These are phyloP conservation scores for Bombylius discolor DNA, from an alignment of 2,888 invertebrate genomes.

Conservation along the genomic window DNA sequence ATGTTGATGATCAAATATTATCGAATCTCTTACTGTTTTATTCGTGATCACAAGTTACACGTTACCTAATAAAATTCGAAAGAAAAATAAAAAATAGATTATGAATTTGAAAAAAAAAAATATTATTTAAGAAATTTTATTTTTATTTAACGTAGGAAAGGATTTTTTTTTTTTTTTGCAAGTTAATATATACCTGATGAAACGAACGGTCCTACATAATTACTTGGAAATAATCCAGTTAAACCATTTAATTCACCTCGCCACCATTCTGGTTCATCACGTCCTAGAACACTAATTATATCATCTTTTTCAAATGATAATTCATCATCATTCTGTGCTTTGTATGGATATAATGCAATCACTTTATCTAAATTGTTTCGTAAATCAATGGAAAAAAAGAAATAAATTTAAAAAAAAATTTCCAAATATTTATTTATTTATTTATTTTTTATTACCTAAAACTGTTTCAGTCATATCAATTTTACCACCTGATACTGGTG, in stretches of 20 bases:
- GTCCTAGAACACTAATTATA: slow-evolving; percentile 74
- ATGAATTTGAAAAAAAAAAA: no score
- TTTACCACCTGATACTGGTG: slow-evolving; percentile 56
- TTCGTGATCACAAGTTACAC: background rate
- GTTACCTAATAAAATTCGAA: background rate
- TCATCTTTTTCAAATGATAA: slow-evolving; percentile 84
- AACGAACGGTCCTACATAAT: slow-evolving; percentile 70
- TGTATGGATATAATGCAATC: slow-evolving; percentile 84
- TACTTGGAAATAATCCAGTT: slow-evolving; percentile 88
- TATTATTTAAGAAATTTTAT: no score
- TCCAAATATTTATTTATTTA: background rate
- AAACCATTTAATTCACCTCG: slow-evolving; percentile 82
- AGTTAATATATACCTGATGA: slow-evolving; percentile 29
- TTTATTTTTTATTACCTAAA: slow-evolving; percentile 23
- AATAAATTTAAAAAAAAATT: background rate
- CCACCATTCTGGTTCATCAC: slow-evolving; percentile 97
- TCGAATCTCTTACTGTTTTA: background rate
- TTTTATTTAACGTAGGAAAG: no score
- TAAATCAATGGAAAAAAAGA: slow-evolving; percentile 12
- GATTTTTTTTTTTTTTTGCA: slow-evolving; percentile 14
- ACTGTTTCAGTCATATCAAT: slow-evolving; percentile 44
- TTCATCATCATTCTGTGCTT: slow-evolving; percentile 90
- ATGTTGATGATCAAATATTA: background rate
- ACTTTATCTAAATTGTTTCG: slow-evolving; percentile 54
- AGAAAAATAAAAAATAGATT: background rate